Conservation (phyloP, 2,888 invertebrate species). For the Sthenelais limicola region DNA sequence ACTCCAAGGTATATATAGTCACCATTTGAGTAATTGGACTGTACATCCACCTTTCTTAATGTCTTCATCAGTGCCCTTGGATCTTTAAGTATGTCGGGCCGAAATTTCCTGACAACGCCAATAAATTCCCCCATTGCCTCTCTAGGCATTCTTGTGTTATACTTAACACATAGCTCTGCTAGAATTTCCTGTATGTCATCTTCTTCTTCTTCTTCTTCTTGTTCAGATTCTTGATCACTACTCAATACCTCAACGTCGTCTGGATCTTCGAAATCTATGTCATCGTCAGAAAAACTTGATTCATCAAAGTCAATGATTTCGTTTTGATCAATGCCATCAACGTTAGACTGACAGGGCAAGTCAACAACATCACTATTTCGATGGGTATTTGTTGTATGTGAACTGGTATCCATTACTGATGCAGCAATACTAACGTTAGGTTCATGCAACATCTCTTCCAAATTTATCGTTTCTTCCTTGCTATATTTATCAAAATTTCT, state of each 20-base stretch:
- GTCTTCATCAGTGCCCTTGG: not conserved
- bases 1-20: not conserved
- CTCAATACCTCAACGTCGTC: no score
- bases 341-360: no score
- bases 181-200: not conserved
- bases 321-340: no score
- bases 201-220: slow-evolving; percentile 1
- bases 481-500: not conserved
- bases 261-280: not conserved
- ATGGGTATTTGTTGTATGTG: no score
- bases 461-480: no score
- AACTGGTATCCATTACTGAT: no score
- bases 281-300: not conserved
- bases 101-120: not conserved
- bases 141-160: not conserved
- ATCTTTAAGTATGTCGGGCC: not conserved
- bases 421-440: no score
- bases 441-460: no score
- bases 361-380: no score
- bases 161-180: not conserved
- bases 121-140: not conserved
- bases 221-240: no score
- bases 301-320: not conserved
- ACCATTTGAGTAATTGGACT: not conserved
- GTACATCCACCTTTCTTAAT: not conserved